Conservation (phyloP, 2,888 invertebrate genomes). For the Mimas tiliae region DNA sequence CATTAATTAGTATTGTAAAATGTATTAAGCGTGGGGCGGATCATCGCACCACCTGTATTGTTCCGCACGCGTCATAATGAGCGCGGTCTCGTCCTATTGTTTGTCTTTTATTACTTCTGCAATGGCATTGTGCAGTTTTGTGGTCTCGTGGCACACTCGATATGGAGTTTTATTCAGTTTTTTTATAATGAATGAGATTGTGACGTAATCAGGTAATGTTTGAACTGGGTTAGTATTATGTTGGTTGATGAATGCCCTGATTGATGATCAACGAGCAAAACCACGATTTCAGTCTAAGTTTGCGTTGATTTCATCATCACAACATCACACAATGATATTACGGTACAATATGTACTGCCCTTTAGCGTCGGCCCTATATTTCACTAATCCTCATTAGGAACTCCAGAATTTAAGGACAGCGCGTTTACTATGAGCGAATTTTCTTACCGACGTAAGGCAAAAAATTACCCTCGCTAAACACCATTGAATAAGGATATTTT, state of each 20-base stretch:
- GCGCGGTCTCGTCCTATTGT: slow-evolving; percentile 12
- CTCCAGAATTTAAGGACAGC: too few relatives aligned
- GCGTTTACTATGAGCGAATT: too few relatives aligned
- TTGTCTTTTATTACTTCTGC: slow-evolving; percentile 14
- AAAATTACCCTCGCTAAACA: slow-evolving; percentile 21
- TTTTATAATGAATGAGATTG: neutral
- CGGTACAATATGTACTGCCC: too few relatives aligned
- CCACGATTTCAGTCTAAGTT: too few relatives aligned
- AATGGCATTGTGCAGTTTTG: slow-evolving; percentile 15
- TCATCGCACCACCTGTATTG: slow-evolving; percentile 7
- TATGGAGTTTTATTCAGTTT: neutral
- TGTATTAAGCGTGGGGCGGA: slow-evolving; percentile 1
- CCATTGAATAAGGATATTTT: slow-evolving; percentile 4
- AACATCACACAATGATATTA: too few relatives aligned
- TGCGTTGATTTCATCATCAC: too few relatives aligned
- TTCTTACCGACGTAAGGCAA: slow-evolving; percentile 3
- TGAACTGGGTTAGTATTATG: too few relatives aligned
- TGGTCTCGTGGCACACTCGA: slow-evolving; percentile 3
- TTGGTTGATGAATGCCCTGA: too few relatives aligned
- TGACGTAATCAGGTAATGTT: neutral
- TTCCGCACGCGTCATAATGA: slow-evolving; percentile 21
- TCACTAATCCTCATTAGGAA: too few relatives aligned
- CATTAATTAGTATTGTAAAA: slow-evolving; percentile 14
- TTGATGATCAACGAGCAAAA: too few relatives aligned
- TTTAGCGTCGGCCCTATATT: too few relatives aligned